phyloP scores from a whole-genome alignment of 2,113 vertebrate genomes.

The Prunella fulvescens region DNA sequence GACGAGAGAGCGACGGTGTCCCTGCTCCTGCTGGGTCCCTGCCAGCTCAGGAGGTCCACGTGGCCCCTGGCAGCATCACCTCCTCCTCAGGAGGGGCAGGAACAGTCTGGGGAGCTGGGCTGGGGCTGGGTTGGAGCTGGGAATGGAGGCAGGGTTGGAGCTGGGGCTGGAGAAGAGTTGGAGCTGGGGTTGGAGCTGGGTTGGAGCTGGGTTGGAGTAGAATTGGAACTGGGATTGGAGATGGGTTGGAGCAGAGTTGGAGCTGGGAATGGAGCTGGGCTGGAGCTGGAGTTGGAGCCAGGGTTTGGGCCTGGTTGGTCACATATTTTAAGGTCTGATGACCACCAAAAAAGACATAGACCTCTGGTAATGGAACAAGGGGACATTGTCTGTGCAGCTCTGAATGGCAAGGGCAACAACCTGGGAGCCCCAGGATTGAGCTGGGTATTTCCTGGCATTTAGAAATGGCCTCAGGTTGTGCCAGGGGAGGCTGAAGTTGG shows the following conservation, averaged over 20 bases:
- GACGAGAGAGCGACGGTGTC: background rate
- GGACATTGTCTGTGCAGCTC: fast-evolving
- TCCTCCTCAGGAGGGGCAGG: background rate
- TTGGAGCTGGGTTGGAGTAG: too few species aligned
- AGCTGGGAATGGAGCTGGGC: background rate
- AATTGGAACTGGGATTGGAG: background rate
- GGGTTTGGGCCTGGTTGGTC: too few species aligned
- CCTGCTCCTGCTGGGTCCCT: background rate
- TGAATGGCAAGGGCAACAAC: fast-evolving
- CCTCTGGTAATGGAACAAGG: fast-evolving
- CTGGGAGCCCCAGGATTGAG: background rate
- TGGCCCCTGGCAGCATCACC: background rate
- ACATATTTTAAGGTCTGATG: background rate
- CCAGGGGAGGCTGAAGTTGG: background rate
- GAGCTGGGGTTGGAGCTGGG: too few species aligned
- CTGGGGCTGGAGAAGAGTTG: too few species aligned
- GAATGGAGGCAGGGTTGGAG: too few species aligned
- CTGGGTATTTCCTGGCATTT: background rate
- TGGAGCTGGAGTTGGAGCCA: too few species aligned
- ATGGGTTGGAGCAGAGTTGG: background rate
- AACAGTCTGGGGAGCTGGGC: too few species aligned
- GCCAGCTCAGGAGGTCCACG: background rate
- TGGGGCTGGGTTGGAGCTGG: background rate
- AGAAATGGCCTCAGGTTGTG: background rate
- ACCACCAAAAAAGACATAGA: background rate